Evolutionary conservation across 1,140 invertebrate species (phyloP), one percentile per base, ranked within the genome.

Genomic region (Temnothorax longispinosus): DNA sequence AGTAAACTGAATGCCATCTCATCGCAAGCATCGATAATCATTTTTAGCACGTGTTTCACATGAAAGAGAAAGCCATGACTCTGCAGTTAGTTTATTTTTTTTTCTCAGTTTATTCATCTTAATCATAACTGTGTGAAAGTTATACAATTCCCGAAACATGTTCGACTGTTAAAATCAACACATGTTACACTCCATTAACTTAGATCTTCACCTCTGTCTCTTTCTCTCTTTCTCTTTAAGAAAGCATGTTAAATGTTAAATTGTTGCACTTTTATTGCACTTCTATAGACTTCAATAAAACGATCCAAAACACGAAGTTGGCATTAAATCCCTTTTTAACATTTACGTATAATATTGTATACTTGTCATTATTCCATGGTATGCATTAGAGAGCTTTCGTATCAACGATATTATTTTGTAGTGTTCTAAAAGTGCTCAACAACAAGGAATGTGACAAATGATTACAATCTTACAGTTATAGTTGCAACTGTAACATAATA

Each of bases 171-270:
- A 60, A 84, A 75, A 47, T 84, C 52, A 84, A 84, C 41, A 84
- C 18, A 4, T 62, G 21, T 44, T 35, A 84, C 69, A 84, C 67
- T 74, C 7, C 60, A 84, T 84, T 84, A 84, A 84, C 54, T 72
- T 84, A 84, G 54, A 60, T 84, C 32, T 84, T 62, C 32, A 75
- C 18, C 21, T 44, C 13, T 60, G n/a, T 76, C 21, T 32, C 13
- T 64, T 38, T 52, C n/a, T 81, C 41, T 82, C 27, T 50, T 15
- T 67, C 71, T 85, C 35, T 72, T 38, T 89, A 72, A 54, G 54
- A 54, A 82, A 87, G 88, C 88, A 90, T 90, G 88, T 89, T 89
- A 54, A 89, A 69, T 86, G 52, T 86, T 74, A 80, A 75, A 88
- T 62, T 72, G 41, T 86, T 52, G 56, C 71, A 78, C 62, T 62